phyloP scores from a whole-genome alignment of 2,113 vertebrate species.

The Gadus macrocephalus region DNA sequence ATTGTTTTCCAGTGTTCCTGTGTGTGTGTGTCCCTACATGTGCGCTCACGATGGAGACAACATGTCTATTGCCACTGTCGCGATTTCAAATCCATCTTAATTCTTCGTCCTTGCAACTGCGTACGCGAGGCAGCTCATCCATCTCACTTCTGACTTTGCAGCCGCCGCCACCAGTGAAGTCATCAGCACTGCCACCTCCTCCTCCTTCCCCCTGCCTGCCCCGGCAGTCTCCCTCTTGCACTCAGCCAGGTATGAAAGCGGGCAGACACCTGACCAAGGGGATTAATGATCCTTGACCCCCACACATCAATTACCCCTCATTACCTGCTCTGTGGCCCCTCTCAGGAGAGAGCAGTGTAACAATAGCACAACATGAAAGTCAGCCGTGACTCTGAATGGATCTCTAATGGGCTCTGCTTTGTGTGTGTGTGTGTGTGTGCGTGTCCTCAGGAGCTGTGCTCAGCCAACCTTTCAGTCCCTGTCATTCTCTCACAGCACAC shows the following conservation, averaged over 20 bases:
- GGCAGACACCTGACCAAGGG: slow-evolving; percentile 66
- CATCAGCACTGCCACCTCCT: slow-evolving; percentile 4
- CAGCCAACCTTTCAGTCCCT: slow-evolving; percentile 55
- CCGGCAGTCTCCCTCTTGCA: slow-evolving; percentile 30
- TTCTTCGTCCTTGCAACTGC: too few species aligned
- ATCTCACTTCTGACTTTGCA: too few species aligned
- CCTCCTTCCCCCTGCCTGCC: background rate
- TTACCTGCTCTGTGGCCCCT: slow-evolving; percentile 61
- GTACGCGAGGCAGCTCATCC: too few species aligned
- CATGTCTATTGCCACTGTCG: background rate
- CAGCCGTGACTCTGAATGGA: slow-evolving; percentile 38
- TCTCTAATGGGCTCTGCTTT: slow-evolving; percentile 52
- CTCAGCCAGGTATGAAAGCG: slow-evolving; percentile 62
- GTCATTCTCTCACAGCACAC: slow-evolving; percentile 46
- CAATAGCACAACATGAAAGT: slow-evolving; percentile 67
- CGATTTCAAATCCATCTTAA: background rate
- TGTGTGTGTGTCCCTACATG: slow-evolving; percentile 14
- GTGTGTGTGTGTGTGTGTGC: background rate
- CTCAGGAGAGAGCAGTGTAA: slow-evolving; percentile 49
- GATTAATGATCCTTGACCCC: slow-evolving; percentile 79
- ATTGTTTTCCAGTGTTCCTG: background rate
- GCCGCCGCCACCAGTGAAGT: too few species aligned
- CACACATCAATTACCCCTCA: slow-evolving; percentile 71
- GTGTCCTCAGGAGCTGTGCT: slow-evolving; percentile 48
- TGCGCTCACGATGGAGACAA: background rate